A percentile compares a stretch with the other conserved stretches of the same genome.
phyloP scores from a whole-genome alignment of 1,140 invertebrate genomes.

The Drosophila aff. region DNA sequence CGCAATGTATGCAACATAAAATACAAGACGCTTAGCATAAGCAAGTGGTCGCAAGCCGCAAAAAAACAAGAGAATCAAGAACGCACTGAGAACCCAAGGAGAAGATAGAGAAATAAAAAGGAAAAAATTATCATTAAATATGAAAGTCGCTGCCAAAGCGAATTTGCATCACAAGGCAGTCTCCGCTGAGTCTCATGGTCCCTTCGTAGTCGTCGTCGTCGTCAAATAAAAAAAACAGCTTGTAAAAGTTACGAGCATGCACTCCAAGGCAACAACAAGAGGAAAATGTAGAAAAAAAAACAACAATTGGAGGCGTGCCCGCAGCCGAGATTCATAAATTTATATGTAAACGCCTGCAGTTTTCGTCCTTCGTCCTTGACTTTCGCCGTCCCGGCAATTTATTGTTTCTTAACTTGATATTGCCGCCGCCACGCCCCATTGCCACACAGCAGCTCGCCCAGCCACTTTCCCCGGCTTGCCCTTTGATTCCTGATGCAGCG shows the following conservation, averaged over 20 bases:
- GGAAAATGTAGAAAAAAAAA: conserved; percentile 1
- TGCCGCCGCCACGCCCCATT: conserved; percentile 62
- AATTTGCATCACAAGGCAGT: conserved; percentile 82
- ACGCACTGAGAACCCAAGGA: conserved; percentile 18
- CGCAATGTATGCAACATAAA: conserved; percentile 74
- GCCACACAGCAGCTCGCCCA: conserved; percentile 38
- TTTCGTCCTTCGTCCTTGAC: conserved; percentile 58
- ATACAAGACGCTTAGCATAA: conserved; percentile 76
- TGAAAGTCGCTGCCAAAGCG: conserved; percentile 79
- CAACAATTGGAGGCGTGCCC: conserved; percentile 26
- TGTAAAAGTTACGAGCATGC: conserved; percentile 67
- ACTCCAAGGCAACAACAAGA: conserved; percentile 43
- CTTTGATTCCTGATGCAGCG: conserved; percentile 70
- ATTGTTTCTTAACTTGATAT: conserved; percentile 78
- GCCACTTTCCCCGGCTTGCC: conserved; percentile 6
- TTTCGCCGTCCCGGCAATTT: conserved; percentile 61
- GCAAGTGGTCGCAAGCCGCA: conserved; percentile 56
- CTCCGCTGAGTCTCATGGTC: conserved; percentile 74
- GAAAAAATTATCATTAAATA: conserved; percentile 81
- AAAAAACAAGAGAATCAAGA: conserved; percentile 17
- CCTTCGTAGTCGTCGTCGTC: conserved; percentile 1
- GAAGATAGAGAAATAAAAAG: conserved; percentile 24
- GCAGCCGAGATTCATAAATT: conserved; percentile 70
- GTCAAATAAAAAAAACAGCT: conserved; percentile 50
- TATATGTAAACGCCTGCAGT: conserved; percentile 71